Base-by-base conservation (phyloP, 2,888 invertebrate genomes). In the Pegoplata infirma region DNA sequence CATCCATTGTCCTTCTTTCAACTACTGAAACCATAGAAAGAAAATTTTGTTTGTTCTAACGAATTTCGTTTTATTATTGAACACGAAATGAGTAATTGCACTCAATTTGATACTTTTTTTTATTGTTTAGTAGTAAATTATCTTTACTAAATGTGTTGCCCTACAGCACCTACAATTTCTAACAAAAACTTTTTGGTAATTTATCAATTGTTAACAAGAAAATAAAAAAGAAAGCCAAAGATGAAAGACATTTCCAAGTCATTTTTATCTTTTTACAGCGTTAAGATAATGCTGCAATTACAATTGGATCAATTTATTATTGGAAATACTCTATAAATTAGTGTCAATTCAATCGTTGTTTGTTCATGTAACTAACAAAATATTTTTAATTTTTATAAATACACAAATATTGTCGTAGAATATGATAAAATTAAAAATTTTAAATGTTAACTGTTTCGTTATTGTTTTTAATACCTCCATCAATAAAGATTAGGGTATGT, bases 51-150 rank as follows among this genome's bases (percentile, higher is more conserved):
- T n/a, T 12, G 2, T 49, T 63, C 63, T 63, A 63, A 63, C 49
- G 63, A 63, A 49, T 40, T 51, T 63, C 36, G n/a, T 36, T 17
- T 19, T 47, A 40, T 40, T 40, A 49, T 63, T 63, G 51, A 51
- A 32, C 32, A 19, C 32, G 14, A 8, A 36, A 51, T 63, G 63
- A 63, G 21, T 63, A 63, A 63, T 63, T 63, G 63, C 63, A 28
- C 49, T 63, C 49, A 36, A 51, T 63, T 49, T n/a, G 49, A 61
- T 61, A 47, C 8, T n/a, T 12, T 17, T 61, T 10, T 14, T 5
- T 49, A 28, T 10, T 14, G 17, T 32, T 8, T 25, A 14, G 16
- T 16, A 12, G 63, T 21, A 49, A n/a, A n/a, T n/a, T n/a, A n/a
- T n/a, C 36, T 16, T 6, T 4, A 21, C 4, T 3, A 59, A 14